These are phyloP conservation scores for Octomys mimax DNA, from an alignment of 2,797 vertebrate species.

Conservation along the genomic window DNA sequence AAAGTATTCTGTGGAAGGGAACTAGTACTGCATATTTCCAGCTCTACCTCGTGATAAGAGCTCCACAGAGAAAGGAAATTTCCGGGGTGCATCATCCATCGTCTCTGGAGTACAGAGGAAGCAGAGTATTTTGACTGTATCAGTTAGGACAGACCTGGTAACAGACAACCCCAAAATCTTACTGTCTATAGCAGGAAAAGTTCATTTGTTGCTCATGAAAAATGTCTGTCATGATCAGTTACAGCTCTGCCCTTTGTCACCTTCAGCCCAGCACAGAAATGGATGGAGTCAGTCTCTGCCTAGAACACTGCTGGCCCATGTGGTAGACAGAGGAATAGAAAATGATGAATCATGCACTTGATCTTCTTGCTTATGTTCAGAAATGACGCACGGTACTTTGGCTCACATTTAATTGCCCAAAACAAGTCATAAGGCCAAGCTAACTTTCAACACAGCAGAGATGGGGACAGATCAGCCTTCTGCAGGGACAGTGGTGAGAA, in stretches of 20 bases:
- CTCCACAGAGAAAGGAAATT: slow-evolving; percentile 41
- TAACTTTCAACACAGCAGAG: slow-evolving; percentile 31
- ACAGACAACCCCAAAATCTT: slow-evolving; percentile 40
- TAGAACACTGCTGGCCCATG: neutral
- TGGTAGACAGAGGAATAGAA: slow-evolving; percentile 22
- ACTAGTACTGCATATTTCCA: slow-evolving; percentile 35
- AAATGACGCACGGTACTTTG: slow-evolving; percentile 36
- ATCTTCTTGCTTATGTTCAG: slow-evolving; percentile 45
- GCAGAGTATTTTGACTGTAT: slow-evolving; percentile 40
- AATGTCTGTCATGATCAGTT: neutral
- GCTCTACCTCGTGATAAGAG: slow-evolving; percentile 1
- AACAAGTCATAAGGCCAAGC: neutral
- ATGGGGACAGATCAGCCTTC: neutral
- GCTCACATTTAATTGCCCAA: slow-evolving; percentile 37
- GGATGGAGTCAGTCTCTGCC: neutral
- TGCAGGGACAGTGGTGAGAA: neutral
- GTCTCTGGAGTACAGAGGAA: slow-evolving; percentile 33
- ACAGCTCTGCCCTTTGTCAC: neutral
- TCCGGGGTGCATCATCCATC: neutral
- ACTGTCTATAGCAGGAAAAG: neutral
- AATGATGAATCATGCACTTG: neutral
- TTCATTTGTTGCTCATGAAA: slow-evolving; percentile 61
- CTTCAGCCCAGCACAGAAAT: neutral
- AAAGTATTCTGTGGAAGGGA: neutral
- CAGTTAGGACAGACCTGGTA: slow-evolving; percentile 14